Evolutionary conservation across 2,113 vertebrate genomes (phyloP).

Genomic region (Zootoca vivipara): DNA sequence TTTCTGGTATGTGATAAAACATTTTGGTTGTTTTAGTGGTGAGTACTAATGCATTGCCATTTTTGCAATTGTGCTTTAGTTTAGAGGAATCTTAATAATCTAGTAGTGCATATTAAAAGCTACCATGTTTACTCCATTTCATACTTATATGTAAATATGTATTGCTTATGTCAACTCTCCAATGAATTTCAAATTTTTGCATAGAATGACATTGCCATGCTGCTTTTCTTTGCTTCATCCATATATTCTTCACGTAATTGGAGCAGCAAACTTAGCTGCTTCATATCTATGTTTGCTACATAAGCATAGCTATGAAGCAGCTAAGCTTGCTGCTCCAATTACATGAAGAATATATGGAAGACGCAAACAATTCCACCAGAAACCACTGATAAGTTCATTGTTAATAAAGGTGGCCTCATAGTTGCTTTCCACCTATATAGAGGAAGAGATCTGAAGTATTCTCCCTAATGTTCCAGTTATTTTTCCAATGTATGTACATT

Average conservation of each 20-base stretch:
- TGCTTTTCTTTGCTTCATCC: neutral
- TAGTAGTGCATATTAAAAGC: neutral
- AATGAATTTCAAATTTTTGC: neutral
- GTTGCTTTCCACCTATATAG: no score
- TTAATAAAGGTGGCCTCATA: no score
- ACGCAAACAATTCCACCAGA: neutral
- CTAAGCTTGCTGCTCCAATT: no score
- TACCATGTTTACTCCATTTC: neutral
- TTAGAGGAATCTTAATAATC: neutral
- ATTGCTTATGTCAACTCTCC: no score
- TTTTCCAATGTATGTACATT: neutral
- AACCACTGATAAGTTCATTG: neutral
- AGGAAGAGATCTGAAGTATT: no score
- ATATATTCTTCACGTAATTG: neutral
- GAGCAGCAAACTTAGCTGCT: neutral
- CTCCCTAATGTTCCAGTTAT: neutral
- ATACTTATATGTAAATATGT: neutral
- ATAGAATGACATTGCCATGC: neutral
- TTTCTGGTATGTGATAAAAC: constrained; percentile 18
- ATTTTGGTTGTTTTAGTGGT: neutral
- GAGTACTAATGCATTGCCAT: neutral
- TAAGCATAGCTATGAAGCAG: no score
- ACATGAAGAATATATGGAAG: no score
- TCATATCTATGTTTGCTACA: neutral
- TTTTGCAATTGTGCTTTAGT: neutral